Percentiles rank a stretch among this genome's conserved stretches.
Evolutionary conservation across 2,888 invertebrate genomes (phyloP).

Genomic region (Chymomyza procnemis): DNA sequence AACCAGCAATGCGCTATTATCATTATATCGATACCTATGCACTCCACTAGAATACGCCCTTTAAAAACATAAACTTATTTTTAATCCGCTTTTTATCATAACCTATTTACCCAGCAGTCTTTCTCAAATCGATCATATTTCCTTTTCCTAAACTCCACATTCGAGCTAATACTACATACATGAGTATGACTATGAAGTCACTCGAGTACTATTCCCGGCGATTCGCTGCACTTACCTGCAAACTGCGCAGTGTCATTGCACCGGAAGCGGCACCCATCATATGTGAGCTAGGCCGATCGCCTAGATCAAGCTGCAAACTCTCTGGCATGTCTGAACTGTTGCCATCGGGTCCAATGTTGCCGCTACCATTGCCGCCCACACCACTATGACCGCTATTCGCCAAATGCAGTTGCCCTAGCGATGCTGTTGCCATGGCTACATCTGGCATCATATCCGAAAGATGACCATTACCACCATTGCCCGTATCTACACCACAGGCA

Average conservation of each 20-base stretch:
- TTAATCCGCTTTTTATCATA: too few relatives aligned
- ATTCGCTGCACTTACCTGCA: conserved; percentile 77
- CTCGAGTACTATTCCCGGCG: too few relatives aligned
- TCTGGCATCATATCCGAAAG: conserved; percentile 92
- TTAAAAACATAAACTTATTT: too few relatives aligned
- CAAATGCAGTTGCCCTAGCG: conserved; percentile 84
- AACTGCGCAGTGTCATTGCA: conserved; percentile 74
- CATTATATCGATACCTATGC: too few relatives aligned
- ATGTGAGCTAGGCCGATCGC: conserved; percentile 87
- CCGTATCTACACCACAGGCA: conserved; percentile 82
- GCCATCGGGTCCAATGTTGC: conserved; percentile 35
- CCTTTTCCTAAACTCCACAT: too few relatives aligned
- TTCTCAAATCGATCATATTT: too few relatives aligned
- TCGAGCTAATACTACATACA: too few relatives aligned
- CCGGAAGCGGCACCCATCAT: conserved; percentile 69
- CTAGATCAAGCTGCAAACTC: conserved; percentile 85
- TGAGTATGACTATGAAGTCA: too few relatives aligned
- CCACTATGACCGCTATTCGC: conserved; percentile 44
- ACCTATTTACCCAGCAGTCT: too few relatives aligned
- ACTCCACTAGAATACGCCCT: too few relatives aligned
- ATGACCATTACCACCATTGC: conserved; percentile 84
- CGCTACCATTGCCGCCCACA: conserved; percentile 12
- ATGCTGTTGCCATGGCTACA: conserved; percentile 93
- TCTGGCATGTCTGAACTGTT: conserved; percentile 76
- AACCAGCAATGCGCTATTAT: too few relatives aligned